Base-by-base conservation (phyloP, 35 echinoderm and acorn worm species). In the Eucidaris tribuloides region DNA sequence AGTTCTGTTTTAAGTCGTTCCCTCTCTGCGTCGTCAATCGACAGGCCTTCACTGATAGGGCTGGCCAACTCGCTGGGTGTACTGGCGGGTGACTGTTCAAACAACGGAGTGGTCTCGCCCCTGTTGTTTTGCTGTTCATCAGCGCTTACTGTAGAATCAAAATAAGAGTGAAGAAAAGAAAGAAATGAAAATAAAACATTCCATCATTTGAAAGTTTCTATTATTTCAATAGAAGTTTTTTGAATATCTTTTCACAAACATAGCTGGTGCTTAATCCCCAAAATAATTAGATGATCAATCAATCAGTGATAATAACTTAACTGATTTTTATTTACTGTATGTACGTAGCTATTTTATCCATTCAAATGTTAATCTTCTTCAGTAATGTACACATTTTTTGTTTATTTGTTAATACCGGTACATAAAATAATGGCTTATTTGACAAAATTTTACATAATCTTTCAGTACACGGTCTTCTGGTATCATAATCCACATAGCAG, bases 11-110 rank as follows among this genome's bases (percentile, higher is more conserved):
- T 35, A 15, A 95, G 65, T 42, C 36, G 71, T 77, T 87, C 79
- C 64, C 92, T 81, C 61, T 95, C 92, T 11, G 56, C 92, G 77
- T 95, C 92, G 65, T 89, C 52, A 5, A 70, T 25, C 58, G 74
- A 61, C 52, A 86, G 18, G 46, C 79, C 64, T 1, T 58, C 70
- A 82, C 28, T 68, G 9, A 59, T 62, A 5, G 91, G 91, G 44
- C 88, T 91, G 11, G 48, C 40, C 24, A 93, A 42, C 18, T 90
- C 78, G 50, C 82, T 90, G 3, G 87, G 77, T 2, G 92, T 86
- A 28, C 77, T 85, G 3, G 92, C 80, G 29, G 87, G 87, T 9
- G 92, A 82, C 34, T 84, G 62, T 38, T 90, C 92, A 60, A 84
- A 78, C 28, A 95, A 54, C 2, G 92, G 87, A 3, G 87, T 85